Evolutionary conservation across 2,113 vertebrate genomes (phyloP).

Genomic region (Brachyistius frenatus): DNA sequence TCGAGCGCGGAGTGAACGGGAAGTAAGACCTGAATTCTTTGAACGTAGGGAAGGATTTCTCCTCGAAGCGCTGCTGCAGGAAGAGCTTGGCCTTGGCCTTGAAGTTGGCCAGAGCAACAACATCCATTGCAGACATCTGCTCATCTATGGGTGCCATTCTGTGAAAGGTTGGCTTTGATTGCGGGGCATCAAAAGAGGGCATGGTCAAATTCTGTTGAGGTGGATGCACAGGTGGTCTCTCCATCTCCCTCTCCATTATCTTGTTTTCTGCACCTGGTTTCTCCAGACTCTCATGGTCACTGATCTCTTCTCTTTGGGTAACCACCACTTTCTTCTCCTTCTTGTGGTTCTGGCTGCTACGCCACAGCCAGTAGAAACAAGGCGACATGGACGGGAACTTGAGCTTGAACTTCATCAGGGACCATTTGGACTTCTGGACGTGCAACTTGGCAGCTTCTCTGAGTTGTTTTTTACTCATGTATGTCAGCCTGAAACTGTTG

Average conservation of each 20-base stretch:
- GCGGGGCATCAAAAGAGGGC: slow-evolving; percentile 46
- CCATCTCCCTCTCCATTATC: not conserved
- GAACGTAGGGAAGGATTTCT: slow-evolving; percentile 94
- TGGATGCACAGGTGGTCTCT: slow-evolving; percentile 20
- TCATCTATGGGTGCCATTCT: slow-evolving; percentile 72
- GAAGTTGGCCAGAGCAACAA: slow-evolving; percentile 91
- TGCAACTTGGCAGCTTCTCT: slow-evolving; percentile 86
- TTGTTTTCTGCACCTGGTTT: slow-evolving; percentile 1
- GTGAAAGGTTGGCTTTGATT: slow-evolving; percentile 54
- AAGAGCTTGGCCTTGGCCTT: slow-evolving; percentile 98
- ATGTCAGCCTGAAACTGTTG: slow-evolving; percentile 73
- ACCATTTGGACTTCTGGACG: slow-evolving; percentile 86
- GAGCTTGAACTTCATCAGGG: slow-evolving; percentile 90
- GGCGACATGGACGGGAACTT: slow-evolving; percentile 89
- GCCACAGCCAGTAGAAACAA: slow-evolving; percentile 93
- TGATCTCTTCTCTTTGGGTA: slow-evolving; percentile 2
- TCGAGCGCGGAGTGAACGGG: slow-evolving; percentile 93
- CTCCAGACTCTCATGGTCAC: slow-evolving; percentile 27
- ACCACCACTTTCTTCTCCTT: slow-evolving; percentile 36
- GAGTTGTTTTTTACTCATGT: slow-evolving; percentile 87
- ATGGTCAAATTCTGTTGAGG: slow-evolving; percentile 2
- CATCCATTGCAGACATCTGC: slow-evolving; percentile 90
- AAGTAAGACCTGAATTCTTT: slow-evolving; percentile 95
- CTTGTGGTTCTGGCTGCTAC: slow-evolving; percentile 63
- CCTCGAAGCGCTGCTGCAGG: slow-evolving; percentile 93